Base-by-base conservation (phyloP, 2,113 vertebrate species). In the Plecotus auritus region DNA sequence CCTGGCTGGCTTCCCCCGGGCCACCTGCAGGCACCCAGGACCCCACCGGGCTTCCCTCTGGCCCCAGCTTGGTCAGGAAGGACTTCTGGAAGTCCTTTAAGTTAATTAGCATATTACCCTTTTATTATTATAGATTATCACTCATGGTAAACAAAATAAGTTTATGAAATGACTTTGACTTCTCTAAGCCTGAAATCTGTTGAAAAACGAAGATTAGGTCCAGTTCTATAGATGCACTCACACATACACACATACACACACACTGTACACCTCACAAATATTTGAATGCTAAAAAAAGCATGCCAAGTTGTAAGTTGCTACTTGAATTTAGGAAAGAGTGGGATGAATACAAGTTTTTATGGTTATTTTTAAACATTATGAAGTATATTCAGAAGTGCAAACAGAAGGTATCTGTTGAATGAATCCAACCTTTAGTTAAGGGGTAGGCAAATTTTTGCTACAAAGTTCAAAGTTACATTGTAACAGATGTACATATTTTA, bases 361-460 rank as follows among this genome's bases (percentile, higher is more conserved):
- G 23, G 4, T 85, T 76, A 69, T 54, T 85, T 86, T 92, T 66
- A 64, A 42, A 35, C 3, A 64, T 56, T 85, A 37, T 80, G 30
- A 86, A 94, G 13, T 37, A 59, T 35, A 42, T 64, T 90, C 47
- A 81, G 69, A 94, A 82, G 20, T 85, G 8, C 32, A 90, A 77
- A 74, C 5, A 74, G 42, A 83, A 82, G 20, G 40, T 0, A 49
- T 59, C 9, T 88, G 5, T 61, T 76, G 42, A 82, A 4, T 59
- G 45, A 81, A 85, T 90, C 5, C 12, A 90, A 84, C 13, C 12
- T 56, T 56, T 54, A 85, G 47, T 70, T 2, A 78, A 77, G 3
- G 51, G 1, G 4, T 35, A 70, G n/a, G 7, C 0, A 66, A 82
- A 45, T 2, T 1, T 66, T 91, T 95, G 18, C 32, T 76, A 42